Evolutionary conservation across 2,888 invertebrate species (phyloP), one percentile per base, ranked within the genome.

Genomic region (Lymantria monacha): DNA sequence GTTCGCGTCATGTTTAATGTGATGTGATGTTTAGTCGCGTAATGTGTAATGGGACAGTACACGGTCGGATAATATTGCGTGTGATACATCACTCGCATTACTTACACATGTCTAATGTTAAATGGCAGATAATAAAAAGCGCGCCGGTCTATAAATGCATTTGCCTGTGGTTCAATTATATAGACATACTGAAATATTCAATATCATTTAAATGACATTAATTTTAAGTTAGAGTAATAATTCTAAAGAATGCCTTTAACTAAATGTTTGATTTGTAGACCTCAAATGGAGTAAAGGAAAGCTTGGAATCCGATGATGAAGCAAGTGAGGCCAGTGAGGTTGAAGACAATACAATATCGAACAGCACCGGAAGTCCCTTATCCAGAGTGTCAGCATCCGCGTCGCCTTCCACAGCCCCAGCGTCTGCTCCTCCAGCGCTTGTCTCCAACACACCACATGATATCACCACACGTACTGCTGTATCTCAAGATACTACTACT

Each of bases 241-340:
- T n/a, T n/a, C n/a, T n/a, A n/a, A n/a, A 12, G 33, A 9, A 14
- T 42, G 9, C 5, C 9, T 30, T 10, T 5, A 33, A 33, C 9
- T 1, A 1, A 33, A 10, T 8, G 33, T 10, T 30, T 42, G 10
- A 5, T 12, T 42, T 46, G 7, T 69, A 91, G 90, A 88, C 88
- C 0, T 83, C 89, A n/a, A 88, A 85, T 59, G 87, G 87, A 10
- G 77, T 91, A 13, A 90, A 90, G 53, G 90, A 89, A 58, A 86
- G 79, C 57, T 83, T 88, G 22, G 90, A 91, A 57, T 53, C 75
- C 0, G 90, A 91, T 31, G 90, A 91, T 51, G 90, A 91, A 53
- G 83, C 85, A 1, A 87, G 81, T 46, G 87, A 88, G 57, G 70
- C 76, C 13, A 79, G 69, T 22, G 87, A 87, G 49, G 60, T 69